phyloP scores from a whole-genome alignment of 2,113 vertebrate genomes.

The Hippocampus abdominalis region DNA sequence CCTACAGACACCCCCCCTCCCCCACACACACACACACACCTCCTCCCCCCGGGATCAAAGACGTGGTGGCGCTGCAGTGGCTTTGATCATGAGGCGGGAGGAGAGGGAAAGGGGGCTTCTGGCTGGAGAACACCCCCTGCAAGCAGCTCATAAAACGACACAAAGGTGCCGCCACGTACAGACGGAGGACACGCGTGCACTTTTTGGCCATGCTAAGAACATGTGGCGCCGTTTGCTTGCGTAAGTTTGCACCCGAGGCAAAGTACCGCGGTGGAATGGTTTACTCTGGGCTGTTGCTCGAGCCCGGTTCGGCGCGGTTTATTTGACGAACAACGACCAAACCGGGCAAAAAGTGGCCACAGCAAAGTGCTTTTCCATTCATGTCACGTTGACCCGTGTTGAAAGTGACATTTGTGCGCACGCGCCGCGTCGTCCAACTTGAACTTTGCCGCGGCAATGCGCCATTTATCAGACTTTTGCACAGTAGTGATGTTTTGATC shows the following conservation, averaged over 20 bases:
- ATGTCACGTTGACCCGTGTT: neutral
- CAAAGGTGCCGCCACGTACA: constrained; percentile 47
- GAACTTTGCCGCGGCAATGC: neutral
- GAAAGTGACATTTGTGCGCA: neutral
- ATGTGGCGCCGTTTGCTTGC: constrained; percentile 27
- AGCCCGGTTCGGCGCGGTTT: constrained; percentile 14
- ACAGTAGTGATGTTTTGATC: constrained; percentile 12
- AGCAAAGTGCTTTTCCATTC: too few species aligned
- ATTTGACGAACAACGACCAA: constrained; percentile 3
- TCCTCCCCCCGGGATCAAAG: constrained; percentile 61
- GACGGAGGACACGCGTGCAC: constrained; percentile 13
- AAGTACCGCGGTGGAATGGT: constrained; percentile 45
- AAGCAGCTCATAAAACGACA: constrained; percentile 50
- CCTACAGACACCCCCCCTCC: constrained; percentile 34
- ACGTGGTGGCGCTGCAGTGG: constrained; percentile 29
- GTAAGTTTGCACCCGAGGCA: constrained; percentile 50
- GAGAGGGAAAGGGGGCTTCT: constrained; percentile 16
- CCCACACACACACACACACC: too few species aligned
- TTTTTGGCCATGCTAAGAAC: constrained; percentile 27
- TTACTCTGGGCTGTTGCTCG: constrained; percentile 11
- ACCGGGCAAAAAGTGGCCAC: neutral
- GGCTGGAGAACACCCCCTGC: constrained; percentile 28
- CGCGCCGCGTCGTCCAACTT: neutral
- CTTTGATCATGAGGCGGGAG: constrained; percentile 61
- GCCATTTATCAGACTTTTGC: constrained; percentile 3